Conservation (phyloP, 2,888 invertebrate genomes). For the Neoitamus cyanurus region DNA sequence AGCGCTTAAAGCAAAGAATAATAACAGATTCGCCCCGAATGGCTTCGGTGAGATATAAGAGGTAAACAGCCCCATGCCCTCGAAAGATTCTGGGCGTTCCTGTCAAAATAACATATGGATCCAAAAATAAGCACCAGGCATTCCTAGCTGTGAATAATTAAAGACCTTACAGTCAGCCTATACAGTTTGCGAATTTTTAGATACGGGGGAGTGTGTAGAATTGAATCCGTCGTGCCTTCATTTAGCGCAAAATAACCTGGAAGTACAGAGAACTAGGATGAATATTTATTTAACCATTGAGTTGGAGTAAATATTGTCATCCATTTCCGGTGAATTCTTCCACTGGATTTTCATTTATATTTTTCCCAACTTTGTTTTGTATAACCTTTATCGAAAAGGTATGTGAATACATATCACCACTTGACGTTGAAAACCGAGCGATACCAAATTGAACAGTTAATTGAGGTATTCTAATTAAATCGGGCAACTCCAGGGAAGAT, state of each 20-base stretch:
- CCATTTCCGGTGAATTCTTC: not conserved
- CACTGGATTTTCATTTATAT: not conserved
- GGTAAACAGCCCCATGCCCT: not conserved
- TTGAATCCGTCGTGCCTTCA: not conserved
- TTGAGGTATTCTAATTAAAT: too few relatives aligned
- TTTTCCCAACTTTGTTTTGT: not conserved
- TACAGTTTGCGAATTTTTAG: not conserved
- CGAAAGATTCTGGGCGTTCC: not conserved
- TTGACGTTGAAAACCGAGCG: too few relatives aligned
- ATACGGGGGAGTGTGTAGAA: not conserved
- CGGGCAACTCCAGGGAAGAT: too few relatives aligned
- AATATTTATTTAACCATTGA: not conserved
- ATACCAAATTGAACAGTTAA: too few relatives aligned
- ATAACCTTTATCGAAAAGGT: not conserved
- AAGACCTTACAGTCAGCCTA: not conserved
- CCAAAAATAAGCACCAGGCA: not conserved
- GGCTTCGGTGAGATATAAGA: not conserved
- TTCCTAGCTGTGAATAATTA: not conserved
- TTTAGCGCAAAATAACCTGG: not conserved
- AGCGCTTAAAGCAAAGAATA: not conserved
- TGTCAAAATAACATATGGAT: not conserved
- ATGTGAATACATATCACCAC: too few relatives aligned
- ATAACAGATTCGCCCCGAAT: not conserved
- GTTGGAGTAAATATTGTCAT: not conserved
- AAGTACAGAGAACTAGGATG: not conserved